Evolutionary conservation across 2,888 invertebrate genomes (phyloP), one percentile per base, ranked within the genome.

Genomic region (Cyrtodaria siliqua): DNA sequence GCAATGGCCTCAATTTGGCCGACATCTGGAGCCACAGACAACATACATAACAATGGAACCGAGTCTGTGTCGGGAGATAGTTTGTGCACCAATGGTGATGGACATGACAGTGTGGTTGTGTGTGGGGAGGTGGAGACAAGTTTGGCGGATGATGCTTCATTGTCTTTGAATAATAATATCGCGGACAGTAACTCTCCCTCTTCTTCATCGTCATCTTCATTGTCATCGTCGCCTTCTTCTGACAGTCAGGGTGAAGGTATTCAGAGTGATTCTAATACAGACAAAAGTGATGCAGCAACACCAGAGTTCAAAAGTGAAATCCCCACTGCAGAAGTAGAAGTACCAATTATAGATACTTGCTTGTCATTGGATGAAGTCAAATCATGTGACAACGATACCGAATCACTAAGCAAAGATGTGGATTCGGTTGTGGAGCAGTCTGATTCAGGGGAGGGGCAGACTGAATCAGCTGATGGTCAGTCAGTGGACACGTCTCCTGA

Each of bases 1-100:
- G 47, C 57, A 24, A 69, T 61, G 8, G 67, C 79, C 9, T 69
- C 74, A 12, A 68, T 78, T 14, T 80, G 79, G 74, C 74, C 75
- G 14, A 23, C 26, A 8, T 50, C 60, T 16, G 42, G 60, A 8
- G 50, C 40, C 1, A 42, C 50, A n/a, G 66, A 33, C 33, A 33
- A 33, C 12, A 12, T 33, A 8, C 33, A 33, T 4, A 33, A 33
- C 12, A 33, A 33, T 33, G 33, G 33, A 33, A 33, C 33, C 4
- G 33, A 33, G 6, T 4, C 33, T 33, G 6, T 12, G 12, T 8
- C 33, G 12, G 33, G 12, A 33, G 33, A 33, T 12, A 8, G 33
- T 33, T 8, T 12, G 12, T 8, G 6, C 33, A 33, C 33, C 4
- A 33, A 8, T 33, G 33, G 33, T 33, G 33, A 4, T 33, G 33